Evolutionary conservation across 2,113 vertebrate genomes (phyloP), one percentile per base, ranked within the genome.

Genomic region (Megaceryle torquata): DNA sequence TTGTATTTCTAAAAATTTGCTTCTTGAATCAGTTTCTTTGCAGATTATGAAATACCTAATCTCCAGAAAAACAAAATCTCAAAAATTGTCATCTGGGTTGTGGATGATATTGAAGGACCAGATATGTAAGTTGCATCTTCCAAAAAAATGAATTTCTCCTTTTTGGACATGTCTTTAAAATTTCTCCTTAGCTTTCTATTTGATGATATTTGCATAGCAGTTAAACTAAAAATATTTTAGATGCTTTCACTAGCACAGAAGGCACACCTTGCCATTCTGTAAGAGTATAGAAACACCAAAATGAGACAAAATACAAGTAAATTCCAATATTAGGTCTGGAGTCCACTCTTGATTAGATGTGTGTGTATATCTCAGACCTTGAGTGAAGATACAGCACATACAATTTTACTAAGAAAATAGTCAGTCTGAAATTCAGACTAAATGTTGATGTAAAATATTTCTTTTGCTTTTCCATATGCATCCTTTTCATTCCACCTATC

Each of bases 31-130:
- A 98, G 98, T 5, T 98, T 97, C 97, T 98, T 98, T 98, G 97
- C 98, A 96, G 97, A 98, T 79, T 98, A 82, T 93, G 98, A 98
- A 97, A 93, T 98, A 92, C 98, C 98, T 41, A 95, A 97, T 91
- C 81, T 98, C 31, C 97, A 97, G 95, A 98, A 95, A 93, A 93
- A 87, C 59, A 97, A 97, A 91, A 74, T 98, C 89, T 98, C 98
- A 65, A 41, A 86, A 79, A 31, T 98, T 71, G 87, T 96, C 41
- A 97, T 98, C 93, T 98, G 98, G 98, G 96, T 98, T 48, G 97
- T 98, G 96, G 97, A 98, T 96, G 97, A 98, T 17, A 93, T 98
- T 11, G 76, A 89, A 72, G 95, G 97, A 89, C 94, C 96, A 46
- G 84, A 95, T 51, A 33, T 25, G 98, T 98, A 97, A 98, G 98